Base-by-base conservation (phyloP, 1,140 invertebrate genomes). In the Akabosia matsudoensis region DNA sequence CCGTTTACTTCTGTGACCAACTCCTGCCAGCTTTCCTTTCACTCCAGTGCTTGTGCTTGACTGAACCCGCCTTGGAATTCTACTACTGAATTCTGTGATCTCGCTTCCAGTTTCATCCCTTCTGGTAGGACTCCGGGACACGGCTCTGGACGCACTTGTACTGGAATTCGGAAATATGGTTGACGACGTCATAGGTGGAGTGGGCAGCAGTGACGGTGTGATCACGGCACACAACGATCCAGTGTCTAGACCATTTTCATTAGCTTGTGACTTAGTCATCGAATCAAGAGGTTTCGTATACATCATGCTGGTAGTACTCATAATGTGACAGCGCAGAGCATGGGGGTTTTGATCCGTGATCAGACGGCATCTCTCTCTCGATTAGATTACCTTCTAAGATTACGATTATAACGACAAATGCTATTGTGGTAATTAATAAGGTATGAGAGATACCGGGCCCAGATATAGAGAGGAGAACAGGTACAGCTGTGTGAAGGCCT, bases 291-390 rank as follows among this genome's bases (percentile, higher is more conserved):
- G 14, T n/a, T n/a, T 67, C 61, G 30, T 67, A 30, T 13, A 4
- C 14, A 22, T 61, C 54, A 61, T 61, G 54, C 30, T 67, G 61
- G 61, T 67, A 28, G 61, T 67, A 31, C 26, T 67, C 61, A 30
- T 67, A 67, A 2, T 67, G 10, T 10, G 61, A 67, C 2, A 4
- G 22, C 3, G 61, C 30, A 30, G 61, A 13, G 7, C 37, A 7
- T 18, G 37, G 37, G 37, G 37, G 7, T 45, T 45, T 45, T 45
- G 37, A n/a, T n/a, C n/a, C n/a, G n/a, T n/a, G n/a, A 45, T 45
- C 37, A 10, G 18, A 45, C 37, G 37, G 37, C 37, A 45, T 45
- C n/a, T n/a, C n/a, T n/a, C n/a, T n/a, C n/a, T n/a, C n/a, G n/a
- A n/a, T n/a, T n/a, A n/a, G n/a, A n/a, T n/a, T n/a, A n/a, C n/a